Conservation (phyloP, 2,797 vertebrate species). For the Pangasius macronema region DNA sequence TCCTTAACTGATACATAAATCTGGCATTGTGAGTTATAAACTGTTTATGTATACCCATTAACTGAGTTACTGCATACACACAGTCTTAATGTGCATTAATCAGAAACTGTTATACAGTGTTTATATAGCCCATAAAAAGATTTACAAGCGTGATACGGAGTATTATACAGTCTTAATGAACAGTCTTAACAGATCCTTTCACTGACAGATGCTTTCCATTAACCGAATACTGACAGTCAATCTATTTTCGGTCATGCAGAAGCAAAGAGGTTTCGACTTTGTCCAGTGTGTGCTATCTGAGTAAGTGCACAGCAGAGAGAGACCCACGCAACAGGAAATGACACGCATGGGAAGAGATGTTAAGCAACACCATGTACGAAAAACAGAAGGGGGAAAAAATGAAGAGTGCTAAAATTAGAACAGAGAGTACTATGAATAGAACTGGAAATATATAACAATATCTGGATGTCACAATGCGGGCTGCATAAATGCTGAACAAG, state of each 20-base stretch:
- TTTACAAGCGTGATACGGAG: background rate
- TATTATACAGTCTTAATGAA: constrained; percentile 25
- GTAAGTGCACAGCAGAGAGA: constrained; percentile 2
- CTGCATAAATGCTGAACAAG: constrained; percentile 67
- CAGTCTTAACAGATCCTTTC: constrained; percentile 15
- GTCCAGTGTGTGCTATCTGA: constrained; percentile 20
- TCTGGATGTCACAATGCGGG: constrained; percentile 68
- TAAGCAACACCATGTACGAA: constrained; percentile 46
- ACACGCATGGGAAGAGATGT: constrained; percentile 62
- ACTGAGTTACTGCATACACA: background rate
- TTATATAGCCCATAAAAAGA: constrained; percentile 4
- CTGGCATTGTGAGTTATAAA: background rate
- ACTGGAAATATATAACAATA: constrained; percentile 50
- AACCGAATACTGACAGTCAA: constrained; percentile 15
- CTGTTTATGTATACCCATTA: background rate
- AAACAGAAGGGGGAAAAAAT: constrained; percentile 61
- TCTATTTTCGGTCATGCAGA: constrained; percentile 22
- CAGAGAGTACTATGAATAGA: constrained; percentile 72
- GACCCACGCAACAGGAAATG: constrained; percentile 70
- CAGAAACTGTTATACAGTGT: constrained; percentile 7
- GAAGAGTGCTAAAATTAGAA: constrained; percentile 72
- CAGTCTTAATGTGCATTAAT: background rate
- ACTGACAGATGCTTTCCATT: constrained; percentile 17
- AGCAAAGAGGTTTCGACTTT: constrained; percentile 3
- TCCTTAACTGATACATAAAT: background rate